Evolutionary conservation across 37 sponge, comb jelly and placozoan genomes (phyloP).

Genomic region (Dysidea cf. avara): DNA sequence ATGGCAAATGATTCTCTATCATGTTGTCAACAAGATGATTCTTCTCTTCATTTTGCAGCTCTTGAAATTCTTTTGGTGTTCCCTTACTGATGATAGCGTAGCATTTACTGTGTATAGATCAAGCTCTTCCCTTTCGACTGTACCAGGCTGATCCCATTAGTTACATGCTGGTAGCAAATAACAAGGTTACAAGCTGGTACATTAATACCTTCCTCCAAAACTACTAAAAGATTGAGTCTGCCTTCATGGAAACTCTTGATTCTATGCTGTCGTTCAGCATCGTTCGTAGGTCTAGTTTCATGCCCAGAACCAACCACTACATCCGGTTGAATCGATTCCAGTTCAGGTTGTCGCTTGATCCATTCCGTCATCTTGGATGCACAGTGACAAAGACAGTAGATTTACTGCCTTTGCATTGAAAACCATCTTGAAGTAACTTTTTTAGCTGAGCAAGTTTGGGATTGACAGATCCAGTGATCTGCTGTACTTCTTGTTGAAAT

Average conservation of each 20-base stretch:
- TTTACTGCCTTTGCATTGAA: too few species aligned
- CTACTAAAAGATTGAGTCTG: constrained; percentile 76
- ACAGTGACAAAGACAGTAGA: too few species aligned
- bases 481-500: too few species aligned
- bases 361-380: too few species aligned
- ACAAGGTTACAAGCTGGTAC: constrained; percentile 86
- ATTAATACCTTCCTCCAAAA: constrained; percentile 93
- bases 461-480: too few species aligned
- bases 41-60: constrained; percentile 34
- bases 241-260: constrained; percentile 76
- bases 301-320: constrained; percentile 23
- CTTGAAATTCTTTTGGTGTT: constrained; percentile 17
- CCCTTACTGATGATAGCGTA: constrained; percentile 23
- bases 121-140: constrained; percentile 77
- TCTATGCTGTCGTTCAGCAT: constrained; percentile 56
- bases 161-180: constrained; percentile 72
- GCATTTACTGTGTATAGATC: constrained; percentile 37
- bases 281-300: constrained; percentile 44
- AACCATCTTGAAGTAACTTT: too few species aligned
- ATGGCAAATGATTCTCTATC: constrained; percentile 7
- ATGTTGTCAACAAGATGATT: constrained; percentile 9
- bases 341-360: too few species aligned
- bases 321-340: not conserved
- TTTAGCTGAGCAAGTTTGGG: too few species aligned
- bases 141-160: constrained; percentile 62